These are phyloP conservation scores for Sakesphorus luctuosus DNA, from an alignment of 2,113 vertebrate species.

Conservation along the genomic window DNA sequence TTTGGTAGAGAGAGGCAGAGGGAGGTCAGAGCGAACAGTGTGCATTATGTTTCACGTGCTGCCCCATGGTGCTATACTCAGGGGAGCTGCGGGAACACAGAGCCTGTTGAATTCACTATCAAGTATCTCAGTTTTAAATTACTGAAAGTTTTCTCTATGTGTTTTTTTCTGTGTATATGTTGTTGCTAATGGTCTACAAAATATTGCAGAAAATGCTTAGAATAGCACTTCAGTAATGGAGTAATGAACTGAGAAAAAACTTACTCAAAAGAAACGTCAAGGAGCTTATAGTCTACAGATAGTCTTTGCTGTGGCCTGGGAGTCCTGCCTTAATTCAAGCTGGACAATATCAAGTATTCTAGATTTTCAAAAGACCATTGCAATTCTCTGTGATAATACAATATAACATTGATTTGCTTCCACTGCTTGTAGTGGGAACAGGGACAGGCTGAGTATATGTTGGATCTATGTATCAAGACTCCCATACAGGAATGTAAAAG, in stretches of 20 bases:
- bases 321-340: neutral
- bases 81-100: neutral
- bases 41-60: neutral
- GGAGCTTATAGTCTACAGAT: neutral
- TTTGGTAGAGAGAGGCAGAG: neutral
- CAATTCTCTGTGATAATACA: neutral
- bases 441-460: neutral
- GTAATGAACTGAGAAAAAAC: neutral
- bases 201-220: neutral
- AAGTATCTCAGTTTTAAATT: neutral
- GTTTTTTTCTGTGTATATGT: accelerated
- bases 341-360: neutral
- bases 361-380: neutral
- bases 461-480: neutral
- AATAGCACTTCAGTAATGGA: neutral
- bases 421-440: neutral
- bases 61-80: neutral
- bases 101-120: neutral
- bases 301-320: neutral
- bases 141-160: neutral
- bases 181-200: neutral
- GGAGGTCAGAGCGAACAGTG: neutral
- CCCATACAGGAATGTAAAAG: neutral
- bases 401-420: neutral
- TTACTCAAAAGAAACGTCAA: neutral